A percentile compares a stretch with the other conserved stretches of the same genome.
These are phyloP conservation scores for Phoxinus dragarum DNA, from an alignment of 2,797 vertebrate species.

Conservation along the genomic window DNA sequence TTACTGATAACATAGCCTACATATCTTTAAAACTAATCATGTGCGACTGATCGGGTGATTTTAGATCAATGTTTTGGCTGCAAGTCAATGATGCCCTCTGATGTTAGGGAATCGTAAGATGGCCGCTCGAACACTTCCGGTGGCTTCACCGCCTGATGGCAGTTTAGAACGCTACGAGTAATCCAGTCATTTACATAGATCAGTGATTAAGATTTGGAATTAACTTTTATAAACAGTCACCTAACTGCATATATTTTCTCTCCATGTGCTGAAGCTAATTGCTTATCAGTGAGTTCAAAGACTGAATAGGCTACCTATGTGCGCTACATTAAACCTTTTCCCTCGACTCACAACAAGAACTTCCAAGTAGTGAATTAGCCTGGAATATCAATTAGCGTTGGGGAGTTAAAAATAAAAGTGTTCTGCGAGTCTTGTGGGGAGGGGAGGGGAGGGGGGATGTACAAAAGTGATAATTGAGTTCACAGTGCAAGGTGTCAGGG, in stretches of 20 bases:
- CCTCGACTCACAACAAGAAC: constrained; percentile 42
- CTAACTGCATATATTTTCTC: constrained; percentile 1
- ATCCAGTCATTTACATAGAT: too few species aligned
- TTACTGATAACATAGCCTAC: too few species aligned
- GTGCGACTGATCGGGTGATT: too few species aligned
- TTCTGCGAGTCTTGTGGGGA: constrained; percentile 30
- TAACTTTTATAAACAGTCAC: background rate
- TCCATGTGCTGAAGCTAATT: constrained; percentile 25
- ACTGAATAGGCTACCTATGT: background rate
- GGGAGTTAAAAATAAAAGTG: constrained; percentile 79
- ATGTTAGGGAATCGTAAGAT: too few species aligned
- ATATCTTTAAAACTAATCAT: too few species aligned
- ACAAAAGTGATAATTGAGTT: constrained; percentile 83
- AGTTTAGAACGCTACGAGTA: too few species aligned
- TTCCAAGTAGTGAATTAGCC: constrained; percentile 29
- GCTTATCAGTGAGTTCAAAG: constrained; percentile 31
- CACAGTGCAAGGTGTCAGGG: constrained; percentile 77
- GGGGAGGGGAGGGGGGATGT: constrained; percentile 60
- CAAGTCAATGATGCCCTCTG: too few species aligned
- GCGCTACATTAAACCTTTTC: constrained; percentile 9
- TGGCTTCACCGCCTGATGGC: too few species aligned
- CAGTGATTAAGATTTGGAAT: background rate
- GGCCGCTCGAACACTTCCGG: too few species aligned
- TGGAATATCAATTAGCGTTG: constrained; percentile 73
- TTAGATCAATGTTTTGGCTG: too few species aligned